These are phyloP conservation scores for Pangasianodon gigas DNA, from an alignment of 2,113 vertebrate species.

Conservation along the genomic window DNA sequence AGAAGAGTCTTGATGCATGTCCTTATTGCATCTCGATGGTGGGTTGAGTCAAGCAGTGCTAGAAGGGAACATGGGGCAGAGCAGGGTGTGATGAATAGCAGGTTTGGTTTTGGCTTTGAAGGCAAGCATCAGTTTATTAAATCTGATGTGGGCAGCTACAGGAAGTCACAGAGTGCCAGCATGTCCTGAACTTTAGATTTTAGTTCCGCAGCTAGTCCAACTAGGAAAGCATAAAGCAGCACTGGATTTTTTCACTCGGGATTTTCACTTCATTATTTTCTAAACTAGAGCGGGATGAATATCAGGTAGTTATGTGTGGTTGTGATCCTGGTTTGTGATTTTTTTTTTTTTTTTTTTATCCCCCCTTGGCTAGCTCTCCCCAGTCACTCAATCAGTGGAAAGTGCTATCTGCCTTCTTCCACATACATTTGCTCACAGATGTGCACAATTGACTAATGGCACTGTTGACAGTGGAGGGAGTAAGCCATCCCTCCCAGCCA, in stretches of 20 bases:
- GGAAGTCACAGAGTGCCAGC: neutral
- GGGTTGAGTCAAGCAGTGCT: neutral
- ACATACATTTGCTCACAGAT: no score
- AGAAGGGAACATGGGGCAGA: neutral
- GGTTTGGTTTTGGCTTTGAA: no score
- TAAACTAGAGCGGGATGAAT: neutral
- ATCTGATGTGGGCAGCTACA: no score
- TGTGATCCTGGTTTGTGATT: neutral
- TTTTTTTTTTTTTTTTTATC: no score
- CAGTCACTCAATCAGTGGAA: no score
- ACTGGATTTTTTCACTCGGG: neutral
- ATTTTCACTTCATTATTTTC: neutral
- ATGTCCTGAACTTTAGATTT: neutral
- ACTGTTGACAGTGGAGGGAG: no score
- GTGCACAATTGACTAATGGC: no score
- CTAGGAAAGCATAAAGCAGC: neutral
- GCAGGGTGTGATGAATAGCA: conserved; percentile 15
- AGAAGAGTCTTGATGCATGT: neutral
- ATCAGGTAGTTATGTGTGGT: neutral
- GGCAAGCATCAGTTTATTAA: neutral
- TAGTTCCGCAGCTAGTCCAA: no score
- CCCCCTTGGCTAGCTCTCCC: no score
- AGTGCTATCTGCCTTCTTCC: no score
- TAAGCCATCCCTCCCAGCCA: no score
- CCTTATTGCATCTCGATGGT: neutral